A percentile compares a stretch with the other conserved stretches of the same genome.
Evolutionary conservation across 92 coral and sea anemone species (phyloP).

Genomic region (Plumapathes pennacea): DNA sequence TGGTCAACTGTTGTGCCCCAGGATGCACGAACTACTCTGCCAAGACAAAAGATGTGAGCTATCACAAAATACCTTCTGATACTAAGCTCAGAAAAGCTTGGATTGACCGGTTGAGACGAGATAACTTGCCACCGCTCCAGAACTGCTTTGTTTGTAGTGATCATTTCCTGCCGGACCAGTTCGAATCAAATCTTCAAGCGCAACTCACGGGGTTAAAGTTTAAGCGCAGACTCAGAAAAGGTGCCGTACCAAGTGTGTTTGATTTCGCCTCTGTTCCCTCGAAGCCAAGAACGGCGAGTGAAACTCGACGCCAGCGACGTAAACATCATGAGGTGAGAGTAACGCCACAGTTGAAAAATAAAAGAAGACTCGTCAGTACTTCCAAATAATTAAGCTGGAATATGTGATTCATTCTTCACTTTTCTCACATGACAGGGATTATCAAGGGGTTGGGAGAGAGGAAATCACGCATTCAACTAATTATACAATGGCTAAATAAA

Average conservation of each 20-base stretch:
- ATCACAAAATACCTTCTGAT: constrained; percentile 37
- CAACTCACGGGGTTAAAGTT: constrained; percentile 16
- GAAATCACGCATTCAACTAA: too few relatives aligned
- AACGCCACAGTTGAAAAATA: too few relatives aligned
- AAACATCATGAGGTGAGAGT: constrained; percentile 4
- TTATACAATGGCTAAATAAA: too few relatives aligned
- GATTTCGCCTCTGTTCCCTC: background rate
- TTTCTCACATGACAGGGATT: too few relatives aligned
- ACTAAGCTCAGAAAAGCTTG: constrained; percentile 20
- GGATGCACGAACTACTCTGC: constrained; percentile 50
- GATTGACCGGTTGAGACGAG: constrained; percentile 29
- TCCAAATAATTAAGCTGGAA: too few relatives aligned
- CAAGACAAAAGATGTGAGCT: constrained; percentile 39
- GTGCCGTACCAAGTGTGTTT: constrained; percentile 29
- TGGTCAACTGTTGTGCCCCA: constrained; percentile 52
- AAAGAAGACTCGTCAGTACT: too few relatives aligned
- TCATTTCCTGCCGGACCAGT: constrained; percentile 41
- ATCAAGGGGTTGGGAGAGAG: too few relatives aligned
- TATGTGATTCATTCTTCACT: too few relatives aligned
- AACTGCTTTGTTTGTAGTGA: constrained; percentile 55
- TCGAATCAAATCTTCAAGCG: constrained; percentile 9
- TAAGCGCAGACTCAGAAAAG: constrained; percentile 39
- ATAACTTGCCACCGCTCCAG: constrained; percentile 38
- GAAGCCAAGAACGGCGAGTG: background rate
- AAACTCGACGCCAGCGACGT: constrained; percentile 3